Evolutionary conservation across 2,113 vertebrate species (phyloP).

Genomic region (Brachyhypopomus occidentalis): DNA sequence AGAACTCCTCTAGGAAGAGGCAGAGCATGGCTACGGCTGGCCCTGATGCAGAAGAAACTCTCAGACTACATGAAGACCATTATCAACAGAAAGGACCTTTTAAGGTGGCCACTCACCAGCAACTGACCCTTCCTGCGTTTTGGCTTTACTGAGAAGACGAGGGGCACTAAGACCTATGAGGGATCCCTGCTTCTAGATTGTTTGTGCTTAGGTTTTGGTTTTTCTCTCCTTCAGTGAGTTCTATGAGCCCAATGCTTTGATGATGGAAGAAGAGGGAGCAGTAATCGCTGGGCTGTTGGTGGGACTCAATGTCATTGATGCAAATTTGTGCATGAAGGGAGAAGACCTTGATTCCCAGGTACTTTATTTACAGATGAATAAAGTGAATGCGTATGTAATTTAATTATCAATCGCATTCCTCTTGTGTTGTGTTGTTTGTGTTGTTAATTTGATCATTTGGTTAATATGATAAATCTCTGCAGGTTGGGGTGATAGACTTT

Average conservation of each 20-base stretch:
- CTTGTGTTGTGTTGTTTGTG: no score
- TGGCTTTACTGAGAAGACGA: not conserved
- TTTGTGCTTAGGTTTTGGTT: not conserved
- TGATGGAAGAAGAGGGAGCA: slow-evolving; percentile 99
- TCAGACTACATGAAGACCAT: slow-evolving; percentile 99
- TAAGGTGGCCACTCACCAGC: slow-evolving; percentile 77
- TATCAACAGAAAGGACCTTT: slow-evolving; percentile 97
- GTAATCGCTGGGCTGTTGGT: slow-evolving; percentile 96
- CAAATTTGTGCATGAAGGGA: slow-evolving; percentile 99
- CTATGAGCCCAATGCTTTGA: slow-evolving; percentile 93
- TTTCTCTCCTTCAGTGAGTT: slow-evolving; percentile 83
- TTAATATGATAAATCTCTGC: slow-evolving; percentile 17
- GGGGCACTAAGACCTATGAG: not conserved
- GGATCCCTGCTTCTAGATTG: not conserved
- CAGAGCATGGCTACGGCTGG: slow-evolving; percentile 94
- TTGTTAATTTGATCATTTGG: no score
- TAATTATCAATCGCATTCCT: no score
- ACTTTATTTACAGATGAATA: slow-evolving; percentile 7
- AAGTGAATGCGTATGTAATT: no score
- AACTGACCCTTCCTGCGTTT: not conserved
- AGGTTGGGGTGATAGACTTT: slow-evolving; percentile 99
- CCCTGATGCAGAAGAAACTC: slow-evolving; percentile 98
- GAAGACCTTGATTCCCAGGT: slow-evolving; percentile 99
- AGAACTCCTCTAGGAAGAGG: slow-evolving; percentile 96
- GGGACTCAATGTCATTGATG: slow-evolving; percentile 96